These are phyloP conservation scores for Sicus ferrugineus DNA, from an alignment of 2,888 invertebrate genomes.

Conservation along the genomic window DNA sequence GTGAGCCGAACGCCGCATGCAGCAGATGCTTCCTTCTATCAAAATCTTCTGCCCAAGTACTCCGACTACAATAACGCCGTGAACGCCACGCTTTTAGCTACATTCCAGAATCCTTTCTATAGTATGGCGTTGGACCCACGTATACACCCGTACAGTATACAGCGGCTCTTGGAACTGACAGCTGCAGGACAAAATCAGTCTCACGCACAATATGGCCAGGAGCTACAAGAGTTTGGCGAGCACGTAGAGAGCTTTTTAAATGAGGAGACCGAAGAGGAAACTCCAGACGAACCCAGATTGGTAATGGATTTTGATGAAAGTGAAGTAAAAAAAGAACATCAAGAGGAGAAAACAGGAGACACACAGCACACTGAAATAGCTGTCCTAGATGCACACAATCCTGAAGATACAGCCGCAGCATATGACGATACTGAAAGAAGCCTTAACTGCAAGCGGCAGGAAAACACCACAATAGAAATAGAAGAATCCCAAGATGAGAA, in stretches of 20 bases:
- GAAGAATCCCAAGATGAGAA: too few relatives aligned
- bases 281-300: constrained; percentile 68
- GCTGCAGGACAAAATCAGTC: constrained; percentile 60
- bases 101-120: constrained; percentile 62
- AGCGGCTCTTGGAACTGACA: constrained; percentile 60
- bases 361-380: too few relatives aligned
- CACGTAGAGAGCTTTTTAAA: constrained; percentile 71
- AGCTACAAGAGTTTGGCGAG: constrained; percentile 64
- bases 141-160: constrained; percentile 62
- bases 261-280: constrained; percentile 60
- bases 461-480: not conserved
- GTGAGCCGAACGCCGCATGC: constrained; percentile 35
- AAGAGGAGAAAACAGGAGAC: too few relatives aligned
- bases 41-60: constrained; percentile 78
- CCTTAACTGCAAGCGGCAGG: not conserved
- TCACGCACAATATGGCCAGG: constrained; percentile 37
- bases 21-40: constrained; percentile 69
- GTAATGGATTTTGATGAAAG: constrained; percentile 76
- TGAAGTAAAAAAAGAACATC: constrained; percentile 61
- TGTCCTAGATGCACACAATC: too few relatives aligned
- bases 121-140: constrained; percentile 62
- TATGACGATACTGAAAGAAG: not conserved
- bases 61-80: constrained; percentile 67
- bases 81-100: constrained; percentile 69
- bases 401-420: not conserved